A percentile compares a stretch with the other conserved stretches of the same genome.
phyloP scores from a whole-genome alignment of 2,113 vertebrate genomes.

The Cyrtonyx montezumae region DNA sequence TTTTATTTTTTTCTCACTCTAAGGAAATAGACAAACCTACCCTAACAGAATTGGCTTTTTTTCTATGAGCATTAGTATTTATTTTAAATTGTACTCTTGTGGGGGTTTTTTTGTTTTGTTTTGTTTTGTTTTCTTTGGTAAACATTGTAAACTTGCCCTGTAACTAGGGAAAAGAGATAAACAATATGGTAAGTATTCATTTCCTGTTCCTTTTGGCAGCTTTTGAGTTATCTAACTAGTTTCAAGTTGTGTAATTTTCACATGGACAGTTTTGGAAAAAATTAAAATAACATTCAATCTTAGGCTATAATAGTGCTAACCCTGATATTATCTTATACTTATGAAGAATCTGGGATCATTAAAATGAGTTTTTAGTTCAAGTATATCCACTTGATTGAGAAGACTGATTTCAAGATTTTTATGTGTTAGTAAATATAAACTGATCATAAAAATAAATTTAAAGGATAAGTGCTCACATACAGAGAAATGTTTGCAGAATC shows the following conservation, averaged over 20 bases:
- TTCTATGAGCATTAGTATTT: background rate
- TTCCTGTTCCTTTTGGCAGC: background rate
- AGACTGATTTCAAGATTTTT: background rate
- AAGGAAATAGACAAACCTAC: background rate
- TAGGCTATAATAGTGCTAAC: background rate
- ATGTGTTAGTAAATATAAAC: background rate
- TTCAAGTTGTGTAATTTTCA: background rate
- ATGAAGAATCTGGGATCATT: background rate
- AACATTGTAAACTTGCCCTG: background rate
- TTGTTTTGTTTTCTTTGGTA: background rate
- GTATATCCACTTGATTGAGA: background rate
- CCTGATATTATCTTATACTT: background rate
- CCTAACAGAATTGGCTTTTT: accelerated
- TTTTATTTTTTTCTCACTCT: background rate
- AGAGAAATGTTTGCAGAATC: background rate
- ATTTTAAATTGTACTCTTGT: background rate
- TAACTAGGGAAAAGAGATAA: background rate
- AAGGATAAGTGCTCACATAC: background rate
- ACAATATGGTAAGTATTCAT: background rate
- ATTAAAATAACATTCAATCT: background rate
- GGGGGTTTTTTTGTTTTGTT: background rate
- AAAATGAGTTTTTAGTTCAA: background rate
- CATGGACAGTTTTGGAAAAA: background rate
- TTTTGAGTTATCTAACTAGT: background rate
- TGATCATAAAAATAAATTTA: background rate